Evolutionary conservation across 2,888 invertebrate species (phyloP), one percentile per base, ranked within the genome.

Genomic region (Tyria jacobaeae): DNA sequence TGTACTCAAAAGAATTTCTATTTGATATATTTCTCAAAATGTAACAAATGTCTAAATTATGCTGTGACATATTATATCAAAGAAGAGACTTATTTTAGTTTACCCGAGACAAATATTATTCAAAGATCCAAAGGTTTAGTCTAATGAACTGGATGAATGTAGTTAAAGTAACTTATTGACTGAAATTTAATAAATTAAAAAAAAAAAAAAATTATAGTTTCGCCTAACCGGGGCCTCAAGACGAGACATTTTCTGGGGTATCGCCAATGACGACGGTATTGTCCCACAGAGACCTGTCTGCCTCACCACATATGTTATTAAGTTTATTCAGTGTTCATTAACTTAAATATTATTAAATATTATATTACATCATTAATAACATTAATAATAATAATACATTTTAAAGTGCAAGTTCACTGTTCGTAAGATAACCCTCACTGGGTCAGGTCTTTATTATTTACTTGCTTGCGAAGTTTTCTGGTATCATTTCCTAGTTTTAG

Each of bases 21-120:
- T 1, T 44, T 21, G 44, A 44, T 21, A 44, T 21, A 12, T 21
- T 44, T 4, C 21, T 12, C 0, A 12, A 4, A 21, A 14, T 0
- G 10, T 9, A 39, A 4, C 0, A 5, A 1, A 21, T 44, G 12
- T 21, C 21, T 21, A 17, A 44, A 44, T 44, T 44, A 44, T 44
- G 21, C 17, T 17, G 21, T 10, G 12, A 44, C 10, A 21, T 10
- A n/a, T 7, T 3, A 15, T 5, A 15, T 3, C 37, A 7, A n/a
- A n/a, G 15, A n/a, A 41, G 17, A 17, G 10, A 41, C n/a, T 4
- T 31, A 31, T 15, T 6, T 51, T 44, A 70, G 56, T 67, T 51
- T 59, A 52, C 21, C 57, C 60, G 59, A 54, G 17, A 50, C 63
- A 62, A 67, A 64, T 59, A 64, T 61, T 71, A 51, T 57, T 25